phyloP scores from a whole-genome alignment of 2,888 invertebrate genomes.

The Galerucella calmariensis region DNA sequence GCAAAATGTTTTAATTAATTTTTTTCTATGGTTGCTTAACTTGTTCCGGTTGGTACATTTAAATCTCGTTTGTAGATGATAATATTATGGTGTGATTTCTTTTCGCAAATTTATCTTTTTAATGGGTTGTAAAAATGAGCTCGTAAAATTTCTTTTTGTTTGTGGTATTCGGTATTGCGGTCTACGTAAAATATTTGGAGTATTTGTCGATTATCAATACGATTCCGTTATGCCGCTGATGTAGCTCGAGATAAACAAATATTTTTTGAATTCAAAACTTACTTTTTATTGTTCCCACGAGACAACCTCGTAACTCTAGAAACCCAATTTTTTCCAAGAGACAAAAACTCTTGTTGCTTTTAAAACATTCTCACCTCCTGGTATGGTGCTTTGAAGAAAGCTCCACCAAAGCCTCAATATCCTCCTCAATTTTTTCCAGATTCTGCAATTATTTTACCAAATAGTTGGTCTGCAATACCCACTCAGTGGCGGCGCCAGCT shows the following conservation, averaged over 20 bases:
- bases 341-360: no score
- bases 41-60: not conserved
- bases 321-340: no score
- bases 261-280: no score
- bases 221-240: no score
- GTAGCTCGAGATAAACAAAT: no score
- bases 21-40: not conserved
- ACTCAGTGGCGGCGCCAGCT: no score
- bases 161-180: not conserved
- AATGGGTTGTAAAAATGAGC: not conserved
- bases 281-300: no score
- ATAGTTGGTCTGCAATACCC: not conserved
- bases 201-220: not conserved
- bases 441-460: not conserved
- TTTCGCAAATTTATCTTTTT: conserved; percentile 2
- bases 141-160: not conserved
- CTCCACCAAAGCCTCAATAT: no score
- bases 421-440: no score
- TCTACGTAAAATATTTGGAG: not conserved
- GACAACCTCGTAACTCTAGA: no score
- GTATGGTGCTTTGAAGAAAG: no score
- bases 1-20: not conserved
- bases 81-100: not conserved
- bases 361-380: no score
- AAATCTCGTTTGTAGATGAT: not conserved